phyloP scores from a whole-genome alignment of 2,797 vertebrate genomes.

The Phrynocephalus guinanensis region DNA sequence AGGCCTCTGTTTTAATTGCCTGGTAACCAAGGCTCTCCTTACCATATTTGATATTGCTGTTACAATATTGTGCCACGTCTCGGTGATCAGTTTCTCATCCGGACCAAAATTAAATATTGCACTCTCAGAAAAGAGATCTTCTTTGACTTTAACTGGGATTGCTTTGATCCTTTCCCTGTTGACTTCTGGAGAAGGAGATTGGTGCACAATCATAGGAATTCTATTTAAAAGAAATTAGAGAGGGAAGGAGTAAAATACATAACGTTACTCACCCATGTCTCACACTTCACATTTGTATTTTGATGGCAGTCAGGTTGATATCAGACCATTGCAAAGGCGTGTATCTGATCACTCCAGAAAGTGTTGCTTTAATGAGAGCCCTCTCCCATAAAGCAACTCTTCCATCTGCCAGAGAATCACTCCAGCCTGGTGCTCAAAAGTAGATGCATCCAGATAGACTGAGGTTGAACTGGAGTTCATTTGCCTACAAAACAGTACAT shows the following conservation, averaged over 20 bases:
- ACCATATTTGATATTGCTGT: conserved; percentile 82
- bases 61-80: conserved; percentile 79
- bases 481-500: too few relatives aligned
- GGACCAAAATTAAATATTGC: conserved; percentile 22
- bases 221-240: conserved; percentile 52
- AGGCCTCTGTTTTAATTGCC: not conserved
- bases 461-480: too few relatives aligned
- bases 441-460: too few relatives aligned
- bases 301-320: not conserved
- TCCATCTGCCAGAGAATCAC: too few relatives aligned
- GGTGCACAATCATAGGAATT: conserved; percentile 75
- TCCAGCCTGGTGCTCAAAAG: too few relatives aligned
- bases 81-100: conserved; percentile 78
- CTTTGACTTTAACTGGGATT: conserved; percentile 49
- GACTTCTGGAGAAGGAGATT: conserved; percentile 65
- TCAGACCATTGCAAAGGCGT: too few relatives aligned
- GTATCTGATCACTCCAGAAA: too few relatives aligned
- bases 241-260: not conserved
- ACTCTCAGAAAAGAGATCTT: conserved; percentile 56
- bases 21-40: conserved; percentile 52
- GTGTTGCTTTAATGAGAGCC: too few relatives aligned
- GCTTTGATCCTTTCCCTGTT: conserved; percentile 58
- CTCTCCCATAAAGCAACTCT: too few relatives aligned
- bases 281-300: not conserved
- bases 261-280: not conserved